Conservation (phyloP, 2,888 invertebrate species). For the Drosophila incognita region DNA sequence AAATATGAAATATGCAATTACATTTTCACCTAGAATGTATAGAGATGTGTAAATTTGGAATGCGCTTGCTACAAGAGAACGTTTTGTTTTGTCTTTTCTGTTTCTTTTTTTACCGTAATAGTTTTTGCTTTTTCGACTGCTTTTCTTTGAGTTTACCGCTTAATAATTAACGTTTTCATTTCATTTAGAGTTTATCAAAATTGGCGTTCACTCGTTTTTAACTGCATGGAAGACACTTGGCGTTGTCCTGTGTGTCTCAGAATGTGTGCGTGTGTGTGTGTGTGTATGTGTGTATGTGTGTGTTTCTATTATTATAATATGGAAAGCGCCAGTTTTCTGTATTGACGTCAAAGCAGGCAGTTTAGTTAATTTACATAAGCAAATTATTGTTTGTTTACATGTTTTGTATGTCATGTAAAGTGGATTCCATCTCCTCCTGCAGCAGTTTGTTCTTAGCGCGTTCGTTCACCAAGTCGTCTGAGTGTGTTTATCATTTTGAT, state of each 20-base stretch:
- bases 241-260: constrained; percentile 47
- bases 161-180: constrained; percentile 54
- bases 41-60: constrained; percentile 46
- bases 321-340: constrained; percentile 79
- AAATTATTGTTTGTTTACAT: constrained; percentile 88
- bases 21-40: neutral
- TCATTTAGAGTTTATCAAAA: constrained; percentile 46
- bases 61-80: constrained; percentile 57
- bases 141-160: constrained; percentile 65
- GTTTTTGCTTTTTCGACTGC: constrained; percentile 52
- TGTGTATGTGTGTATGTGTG: constrained; percentile 33
- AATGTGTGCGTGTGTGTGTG: constrained; percentile 24
- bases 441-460: constrained; percentile 98
- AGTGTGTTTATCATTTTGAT: constrained; percentile 35
- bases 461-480: constrained; percentile 97
- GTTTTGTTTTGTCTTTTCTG: constrained; percentile 36
- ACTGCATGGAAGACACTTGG: constrained; percentile 72
- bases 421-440: constrained; percentile 99
- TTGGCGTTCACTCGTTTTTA: constrained; percentile 47
- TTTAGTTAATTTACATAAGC: constrained; percentile 75
- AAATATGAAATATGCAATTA: constrained; percentile 25
- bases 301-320: constrained; percentile 72
- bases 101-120: constrained; percentile 34
- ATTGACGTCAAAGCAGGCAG: constrained; percentile 79
- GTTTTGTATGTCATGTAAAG: constrained; percentile 99